phyloP scores from a whole-genome alignment of 2,888 invertebrate species.

The Dorcus parallelipipedus region DNA sequence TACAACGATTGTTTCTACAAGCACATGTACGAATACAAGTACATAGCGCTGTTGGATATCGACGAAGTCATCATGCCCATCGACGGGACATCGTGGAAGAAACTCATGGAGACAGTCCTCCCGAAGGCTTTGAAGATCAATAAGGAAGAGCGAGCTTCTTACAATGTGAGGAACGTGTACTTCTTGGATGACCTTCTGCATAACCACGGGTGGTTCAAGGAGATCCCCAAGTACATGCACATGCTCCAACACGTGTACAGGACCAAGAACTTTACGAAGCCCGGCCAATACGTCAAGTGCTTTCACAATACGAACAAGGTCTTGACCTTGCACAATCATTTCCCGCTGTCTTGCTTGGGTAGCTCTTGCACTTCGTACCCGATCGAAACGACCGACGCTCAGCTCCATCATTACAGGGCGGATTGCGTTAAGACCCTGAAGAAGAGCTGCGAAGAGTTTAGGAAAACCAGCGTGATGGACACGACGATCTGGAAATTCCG shows the following conservation, averaged over 20 bases:
- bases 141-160: constrained; percentile 69
- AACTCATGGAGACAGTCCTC: constrained; percentile 67
- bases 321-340: constrained; percentile 87
- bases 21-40: constrained; percentile 85
- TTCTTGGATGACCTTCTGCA: constrained; percentile 82
- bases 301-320: constrained; percentile 91
- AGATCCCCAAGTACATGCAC: constrained; percentile 81
- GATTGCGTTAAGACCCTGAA: constrained; percentile 87
- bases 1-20: constrained; percentile 96
- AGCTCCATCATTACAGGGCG: constrained; percentile 90
- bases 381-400: constrained; percentile 77
- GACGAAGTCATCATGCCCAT: constrained; percentile 94
- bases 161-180: constrained; percentile 89
- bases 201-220: constrained; percentile 72
- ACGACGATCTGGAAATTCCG: constrained; percentile 86
- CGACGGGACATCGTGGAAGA: constrained; percentile 68
- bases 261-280: constrained; percentile 87
- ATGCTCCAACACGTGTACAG: constrained; percentile 92
- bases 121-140: constrained; percentile 66
- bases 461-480: constrained; percentile 78
- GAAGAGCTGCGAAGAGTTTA: constrained; percentile 78
- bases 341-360: constrained; percentile 83
- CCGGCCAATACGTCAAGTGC: constrained; percentile 90
- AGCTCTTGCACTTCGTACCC: constrained; percentile 80
- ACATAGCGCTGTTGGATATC: constrained; percentile 86